These are phyloP conservation scores for Mesoligia furuncula DNA, from an alignment of 2,888 invertebrate species.

Conservation along the genomic window DNA sequence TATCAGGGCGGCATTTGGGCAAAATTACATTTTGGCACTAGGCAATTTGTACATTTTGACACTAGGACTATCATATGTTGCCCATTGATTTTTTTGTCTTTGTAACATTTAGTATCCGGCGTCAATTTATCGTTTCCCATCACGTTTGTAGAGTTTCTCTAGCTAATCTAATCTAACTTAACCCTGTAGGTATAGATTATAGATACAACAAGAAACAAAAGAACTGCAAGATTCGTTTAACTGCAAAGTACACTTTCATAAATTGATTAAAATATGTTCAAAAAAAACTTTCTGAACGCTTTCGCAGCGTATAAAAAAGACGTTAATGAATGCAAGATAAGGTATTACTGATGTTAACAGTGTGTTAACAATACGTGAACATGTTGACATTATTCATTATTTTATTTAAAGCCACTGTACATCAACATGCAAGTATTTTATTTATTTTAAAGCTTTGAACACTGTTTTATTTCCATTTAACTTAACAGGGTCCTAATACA, in stretches of 20 bases:
- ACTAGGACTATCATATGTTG: too few species aligned
- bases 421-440: constrained; percentile 3
- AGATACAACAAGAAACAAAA: neutral
- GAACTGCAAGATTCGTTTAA: neutral
- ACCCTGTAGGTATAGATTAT: neutral
- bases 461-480: too few species aligned
- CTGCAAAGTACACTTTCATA: neutral
- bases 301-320: neutral
- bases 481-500: too few species aligned
- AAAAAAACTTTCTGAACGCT: neutral
- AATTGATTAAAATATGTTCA: constrained; percentile 12
- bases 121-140: neutral
- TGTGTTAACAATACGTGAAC: constrained; percentile 43
- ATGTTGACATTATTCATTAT: constrained; percentile 43
- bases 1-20: too few species aligned
- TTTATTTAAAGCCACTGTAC: constrained; percentile 25
- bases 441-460: neutral
- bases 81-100: too few species aligned
- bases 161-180: neutral
- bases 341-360: constrained; percentile 29
- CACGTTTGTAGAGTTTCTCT: neutral
- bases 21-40: too few species aligned
- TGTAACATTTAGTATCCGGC: too few species aligned
- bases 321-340: constrained; percentile 48
- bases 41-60: too few species aligned